Evolutionary conservation across 1,140 invertebrate species (phyloP), one percentile per base, ranked within the genome.

Genomic region (Leptonema lineaticorne): DNA sequence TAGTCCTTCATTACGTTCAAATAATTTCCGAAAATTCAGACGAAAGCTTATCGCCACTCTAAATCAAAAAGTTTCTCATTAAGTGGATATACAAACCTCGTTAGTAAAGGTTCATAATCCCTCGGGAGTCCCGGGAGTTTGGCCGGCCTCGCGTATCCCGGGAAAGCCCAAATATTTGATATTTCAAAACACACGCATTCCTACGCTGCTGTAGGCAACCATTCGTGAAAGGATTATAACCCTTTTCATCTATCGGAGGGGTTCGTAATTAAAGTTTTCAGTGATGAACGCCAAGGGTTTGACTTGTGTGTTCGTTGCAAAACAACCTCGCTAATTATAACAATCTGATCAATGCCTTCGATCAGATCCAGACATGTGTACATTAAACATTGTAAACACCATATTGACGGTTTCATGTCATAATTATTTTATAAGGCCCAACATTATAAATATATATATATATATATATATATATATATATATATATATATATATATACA

Each of bases 101-200:
- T 72, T 48, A 64, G 58, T 30, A 50, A 57, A 60, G 50, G 45
- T 29, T 37, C 58, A 53, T 68, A 68, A 68, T 68, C 67, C 67
- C 20, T 59, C 22, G 22, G 29, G 45, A 24, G 63, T 27, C 9
- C 22, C 50, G 20, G 9, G 18, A 41, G 37, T 11, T 41, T 41
- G 22, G 3, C 4, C 22, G 24, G 3, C 50, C 30, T 24, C 26
- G 11, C 30, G 37, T 20, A 20, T 24, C 16, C 27, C 22, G 48
- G 7, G 26, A 29, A 41, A 46, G 53, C 46, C 70, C 67, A 60
- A 72, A 69, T 69, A 69, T 72, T 72, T 72, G 70, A 72, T 72
- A 72, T 72, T 72, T 72, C 67, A 72, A 69, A 72, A 72, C 67
- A 69, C 63, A 72, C 70, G 67, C 58, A 63, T 63, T 71, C 60